phyloP scores from a whole-genome alignment of 2,888 invertebrate species.

The Dryococelus australis region DNA sequence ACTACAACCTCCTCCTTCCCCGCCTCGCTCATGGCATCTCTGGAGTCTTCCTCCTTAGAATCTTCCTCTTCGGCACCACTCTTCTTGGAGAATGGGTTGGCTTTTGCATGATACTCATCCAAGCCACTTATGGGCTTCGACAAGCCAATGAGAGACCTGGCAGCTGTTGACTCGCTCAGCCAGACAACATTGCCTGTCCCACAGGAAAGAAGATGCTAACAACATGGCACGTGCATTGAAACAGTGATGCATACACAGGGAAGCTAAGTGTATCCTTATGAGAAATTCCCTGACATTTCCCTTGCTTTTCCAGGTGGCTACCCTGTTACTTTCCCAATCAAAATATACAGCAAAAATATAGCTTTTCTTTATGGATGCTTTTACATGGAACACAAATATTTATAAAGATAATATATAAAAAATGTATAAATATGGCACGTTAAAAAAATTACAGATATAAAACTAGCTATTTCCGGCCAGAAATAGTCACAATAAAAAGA shows the following conservation, averaged over 20 bases:
- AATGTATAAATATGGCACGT: too few relatives aligned
- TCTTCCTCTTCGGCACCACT: slow-evolving; percentile 31
- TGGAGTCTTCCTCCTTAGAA: slow-evolving; percentile 36
- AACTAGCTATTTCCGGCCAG: too few relatives aligned
- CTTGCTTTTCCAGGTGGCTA: too few relatives aligned
- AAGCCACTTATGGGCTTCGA: slow-evolving; percentile 62
- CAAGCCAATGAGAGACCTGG: slow-evolving; percentile 66
- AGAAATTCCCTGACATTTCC: too few relatives aligned
- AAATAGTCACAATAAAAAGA: too few relatives aligned
- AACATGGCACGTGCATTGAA: slow-evolving; percentile 13
- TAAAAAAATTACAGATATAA: too few relatives aligned
- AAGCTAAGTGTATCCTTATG: too few relatives aligned
- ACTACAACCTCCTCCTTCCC: slow-evolving; percentile 38
- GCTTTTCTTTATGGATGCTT: too few relatives aligned
- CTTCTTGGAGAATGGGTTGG: slow-evolving; percentile 33
- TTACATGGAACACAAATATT: too few relatives aligned
- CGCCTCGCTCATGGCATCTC: slow-evolving; percentile 39
- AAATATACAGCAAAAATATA: too few relatives aligned
- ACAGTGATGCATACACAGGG: not conserved
- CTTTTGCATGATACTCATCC: slow-evolving; percentile 33
- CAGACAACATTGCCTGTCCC: slow-evolving; percentile 70
- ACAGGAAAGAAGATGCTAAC: not conserved
- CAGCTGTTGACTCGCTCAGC: slow-evolving; percentile 66
- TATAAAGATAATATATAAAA: too few relatives aligned
- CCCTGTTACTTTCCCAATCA: too few relatives aligned